Percentiles rank a stretch among this genome's conserved stretches.
phyloP scores from a whole-genome alignment of 2,113 vertebrate species.

The Antechinus stuartii region DNA sequence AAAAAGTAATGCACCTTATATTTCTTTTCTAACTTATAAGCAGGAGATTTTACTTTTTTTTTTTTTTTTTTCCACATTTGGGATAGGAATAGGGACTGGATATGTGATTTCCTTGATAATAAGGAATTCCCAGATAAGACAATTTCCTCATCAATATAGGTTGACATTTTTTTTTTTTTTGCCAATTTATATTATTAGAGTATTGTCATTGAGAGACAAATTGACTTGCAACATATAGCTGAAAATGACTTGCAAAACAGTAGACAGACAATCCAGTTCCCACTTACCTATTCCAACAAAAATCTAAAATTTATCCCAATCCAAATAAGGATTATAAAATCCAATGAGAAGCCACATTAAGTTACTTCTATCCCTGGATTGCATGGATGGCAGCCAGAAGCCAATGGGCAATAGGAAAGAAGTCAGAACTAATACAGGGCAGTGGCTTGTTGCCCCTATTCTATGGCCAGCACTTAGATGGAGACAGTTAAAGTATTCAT shows the following conservation, averaged over 20 bases:
- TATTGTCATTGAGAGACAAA: background rate
- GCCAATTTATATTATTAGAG: constrained; percentile 1
- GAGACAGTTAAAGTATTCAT: background rate
- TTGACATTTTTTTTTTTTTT: background rate
- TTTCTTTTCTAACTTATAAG: background rate
- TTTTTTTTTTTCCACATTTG: background rate
- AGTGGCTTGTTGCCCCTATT: background rate
- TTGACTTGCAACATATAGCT: background rate
- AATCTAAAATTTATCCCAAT: background rate
- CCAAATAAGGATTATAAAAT: background rate
- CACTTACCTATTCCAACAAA: background rate
- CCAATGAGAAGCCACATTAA: background rate
- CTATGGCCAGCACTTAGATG: background rate
- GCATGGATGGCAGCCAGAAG: background rate
- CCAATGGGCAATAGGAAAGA: background rate
- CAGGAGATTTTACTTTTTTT: background rate
- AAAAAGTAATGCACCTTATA: background rate
- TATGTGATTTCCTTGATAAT: background rate
- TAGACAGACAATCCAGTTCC: background rate
- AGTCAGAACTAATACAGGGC: background rate
- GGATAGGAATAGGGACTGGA: background rate
- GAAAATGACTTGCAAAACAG: background rate
- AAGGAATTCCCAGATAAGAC: background rate
- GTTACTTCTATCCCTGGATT: background rate
- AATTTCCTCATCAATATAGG: background rate